Evolutionary conservation across 2,113 vertebrate species (phyloP), one percentile per base, ranked within the genome.

Genomic region (Podilymbus podiceps): DNA sequence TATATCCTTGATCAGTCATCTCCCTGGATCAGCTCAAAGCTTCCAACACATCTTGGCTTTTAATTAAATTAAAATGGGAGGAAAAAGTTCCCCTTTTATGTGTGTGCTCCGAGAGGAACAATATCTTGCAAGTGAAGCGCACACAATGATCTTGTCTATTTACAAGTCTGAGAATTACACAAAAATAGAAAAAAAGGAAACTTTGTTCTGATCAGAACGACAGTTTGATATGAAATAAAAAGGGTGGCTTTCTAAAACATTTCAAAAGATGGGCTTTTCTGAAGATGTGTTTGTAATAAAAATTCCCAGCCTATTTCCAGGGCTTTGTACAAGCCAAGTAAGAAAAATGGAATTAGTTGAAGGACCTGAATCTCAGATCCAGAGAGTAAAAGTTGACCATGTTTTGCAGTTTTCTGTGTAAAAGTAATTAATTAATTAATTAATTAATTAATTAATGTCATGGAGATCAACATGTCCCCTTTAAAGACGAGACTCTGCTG

Each of bases 41-140:
- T 75, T 95, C 74, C 4, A 40, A 90, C 71, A 73, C 73, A 92
- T 93, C 85, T 89, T 92, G 74, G 81, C 58, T 97, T 97, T 98
- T 97, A 98, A 98, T 98, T 96, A 96, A 98, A 98, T 96, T 98
- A 97, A 95, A 95, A 94, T 66, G 60, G 91, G 95, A 96, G 66
- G 88, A 44, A 86, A 95, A 93, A 86, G 62, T 67, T 89, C 88
- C 33, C 50, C 92, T 97, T 98, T 98, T 69, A 97, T 97, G 69
- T 19, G 3, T 87, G 64, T 93, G n/a, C 93, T 97, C 72, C 40
- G 12, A 97, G 96, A 95, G 42, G 93, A 82, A 84, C 28, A 85
- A 80, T 94, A 96, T 97, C 90, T 93, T 95, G 47, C 46, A 69
- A 90, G 16, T 89, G 84, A 96, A 95, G 72, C 0, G 0, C 81